Evolutionary conservation across 2,888 invertebrate genomes (phyloP).

Genomic region (Esperia sulphurella): DNA sequence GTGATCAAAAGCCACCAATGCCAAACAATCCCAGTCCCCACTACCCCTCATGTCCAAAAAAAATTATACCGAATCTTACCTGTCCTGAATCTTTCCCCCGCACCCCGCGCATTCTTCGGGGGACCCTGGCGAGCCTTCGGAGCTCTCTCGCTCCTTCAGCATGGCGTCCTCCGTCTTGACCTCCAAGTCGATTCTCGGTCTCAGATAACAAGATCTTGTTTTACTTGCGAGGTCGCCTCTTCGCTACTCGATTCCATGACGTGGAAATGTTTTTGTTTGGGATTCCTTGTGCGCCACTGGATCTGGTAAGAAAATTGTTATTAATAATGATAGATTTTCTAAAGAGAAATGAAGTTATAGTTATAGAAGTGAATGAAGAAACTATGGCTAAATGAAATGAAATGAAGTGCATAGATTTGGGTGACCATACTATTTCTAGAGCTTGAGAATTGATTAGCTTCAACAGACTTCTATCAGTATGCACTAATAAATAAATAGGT

Average conservation of each 20-base stretch:
- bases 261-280: not conserved
- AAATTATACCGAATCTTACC: constrained; percentile 41
- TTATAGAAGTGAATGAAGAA: too few species aligned
- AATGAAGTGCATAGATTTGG: too few species aligned
- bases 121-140: constrained; percentile 62
- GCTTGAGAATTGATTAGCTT: too few species aligned
- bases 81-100: constrained; percentile 81
- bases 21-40: too few species aligned
- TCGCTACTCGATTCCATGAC: not conserved
- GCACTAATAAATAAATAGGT: too few species aligned
- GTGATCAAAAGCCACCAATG: too few species aligned
- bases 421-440: too few species aligned
- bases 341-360: too few species aligned
- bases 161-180: constrained; percentile 63
- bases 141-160: constrained; percentile 84
- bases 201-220: constrained; percentile 58
- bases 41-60: too few species aligned
- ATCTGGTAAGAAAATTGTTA: not conserved
- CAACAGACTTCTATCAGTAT: too few species aligned
- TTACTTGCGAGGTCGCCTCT: constrained; percentile 19
- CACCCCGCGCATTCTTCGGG: constrained; percentile 81
- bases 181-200: constrained; percentile 46
- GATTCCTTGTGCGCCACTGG: not conserved
- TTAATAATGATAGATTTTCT: too few species aligned
- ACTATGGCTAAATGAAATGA: too few species aligned